Conservation (phyloP, 2,113 vertebrate species). For the Felis catus region F.catus_Fca126_mat1.0 CM031423.1:11184501-11185000, state of each 20-base stretch:
- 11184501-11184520: not conserved
- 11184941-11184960: not conserved
- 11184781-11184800: not conserved
- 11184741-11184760: not conserved
- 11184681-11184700: not conserved
- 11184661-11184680: not conserved
- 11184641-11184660: not conserved
- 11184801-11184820: not conserved
- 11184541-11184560: not conserved
- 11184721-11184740: not conserved
- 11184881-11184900: not conserved
- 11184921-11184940: not conserved
- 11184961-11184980: not conserved
- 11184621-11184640: not conserved
- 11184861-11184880: not conserved
- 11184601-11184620: not conserved
- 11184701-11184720: too few species aligned
- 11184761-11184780: not conserved
- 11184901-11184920: not conserved
- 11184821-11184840: not conserved
- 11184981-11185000: not conserved
- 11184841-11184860: not conserved
- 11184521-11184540: not conserved
- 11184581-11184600: not conserved
- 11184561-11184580: not conserved